These are phyloP conservation scores for Clinocottus analis DNA, from an alignment of 2,113 vertebrate genomes.

Conservation along the genomic window DNA sequence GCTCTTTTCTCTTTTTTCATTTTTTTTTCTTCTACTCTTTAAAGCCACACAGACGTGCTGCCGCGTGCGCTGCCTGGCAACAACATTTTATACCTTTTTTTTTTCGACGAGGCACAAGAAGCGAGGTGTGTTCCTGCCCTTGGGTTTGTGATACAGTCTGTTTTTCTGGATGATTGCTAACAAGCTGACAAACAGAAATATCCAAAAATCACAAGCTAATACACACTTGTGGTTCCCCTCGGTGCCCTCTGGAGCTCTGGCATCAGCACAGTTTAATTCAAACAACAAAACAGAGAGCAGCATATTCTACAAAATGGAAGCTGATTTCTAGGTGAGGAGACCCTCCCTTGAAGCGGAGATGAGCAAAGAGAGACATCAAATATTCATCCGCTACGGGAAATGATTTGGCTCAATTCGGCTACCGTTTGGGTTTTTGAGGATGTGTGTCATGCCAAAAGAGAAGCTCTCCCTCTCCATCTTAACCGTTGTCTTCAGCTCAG, in stretches of 20 bases:
- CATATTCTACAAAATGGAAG: slow-evolving; percentile 17
- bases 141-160: slow-evolving; percentile 2
- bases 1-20: slow-evolving; percentile 1
- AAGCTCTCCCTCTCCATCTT: slow-evolving; percentile 18
- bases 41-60: slow-evolving; percentile 7
- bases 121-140: background rate
- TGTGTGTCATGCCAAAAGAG: slow-evolving; percentile 28
- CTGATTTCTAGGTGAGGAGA: slow-evolving; percentile 34
- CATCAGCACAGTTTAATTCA: background rate
- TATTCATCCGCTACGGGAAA: slow-evolving; percentile 66
- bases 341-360: slow-evolving; percentile 3
- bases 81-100: slow-evolving; percentile 17
- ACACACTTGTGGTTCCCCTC: background rate
- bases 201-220: slow-evolving; percentile 2
- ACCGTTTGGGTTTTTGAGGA: slow-evolving; percentile 50
- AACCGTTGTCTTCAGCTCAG: slow-evolving; percentile 20
- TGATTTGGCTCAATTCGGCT: slow-evolving; percentile 41
- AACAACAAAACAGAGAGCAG: slow-evolving; percentile 4
- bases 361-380: slow-evolving; percentile 61
- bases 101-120: slow-evolving; percentile 5
- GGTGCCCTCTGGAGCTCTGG: background rate
- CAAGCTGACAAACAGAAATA: background rate
- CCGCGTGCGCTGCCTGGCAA: slow-evolving; percentile 44
- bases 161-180: background rate
- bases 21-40: slow-evolving; percentile 9